A percentile compares a stretch with the other conserved stretches of the same genome.
phyloP scores from a whole-genome alignment of 2,888 invertebrate species.

The Stegophylla sp. region DNA sequence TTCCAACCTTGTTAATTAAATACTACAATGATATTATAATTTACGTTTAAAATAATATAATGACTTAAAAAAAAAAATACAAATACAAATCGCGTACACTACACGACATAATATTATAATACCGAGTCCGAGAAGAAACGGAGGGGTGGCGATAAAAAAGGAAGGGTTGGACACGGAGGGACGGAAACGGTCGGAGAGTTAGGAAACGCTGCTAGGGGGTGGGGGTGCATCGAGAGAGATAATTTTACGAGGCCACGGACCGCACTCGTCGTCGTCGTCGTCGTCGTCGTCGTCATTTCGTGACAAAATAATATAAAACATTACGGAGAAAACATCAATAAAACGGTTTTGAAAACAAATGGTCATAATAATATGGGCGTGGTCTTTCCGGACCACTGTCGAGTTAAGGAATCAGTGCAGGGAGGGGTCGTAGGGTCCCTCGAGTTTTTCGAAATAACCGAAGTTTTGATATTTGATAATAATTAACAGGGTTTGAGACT shows the following conservation, averaged over 20 bases:
- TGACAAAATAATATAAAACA: slow-evolving; percentile 43
- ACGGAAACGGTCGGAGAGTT: too few relatives aligned
- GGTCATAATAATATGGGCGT: slow-evolving; percentile 43
- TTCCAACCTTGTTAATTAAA: too few relatives aligned
- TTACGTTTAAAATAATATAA: background rate
- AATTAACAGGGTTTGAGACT: too few relatives aligned
- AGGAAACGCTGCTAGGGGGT: background rate
- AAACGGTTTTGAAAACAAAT: slow-evolving; percentile 33
- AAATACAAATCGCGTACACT: background rate
- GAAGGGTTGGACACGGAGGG: background rate
- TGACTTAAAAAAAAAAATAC: background rate
- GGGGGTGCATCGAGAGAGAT: background rate
- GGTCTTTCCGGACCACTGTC: slow-evolving; percentile 26
- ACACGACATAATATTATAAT: background rate
- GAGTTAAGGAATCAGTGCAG: too few relatives aligned
- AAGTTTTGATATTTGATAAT: too few relatives aligned
- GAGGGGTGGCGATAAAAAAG: background rate
- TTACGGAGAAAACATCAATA: slow-evolving; percentile 46
- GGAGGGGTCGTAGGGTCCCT: too few relatives aligned
- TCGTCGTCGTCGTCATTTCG: background rate
- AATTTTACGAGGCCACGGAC: slow-evolving; percentile 5
- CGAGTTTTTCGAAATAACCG: too few relatives aligned
- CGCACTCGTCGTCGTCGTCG: background rate
- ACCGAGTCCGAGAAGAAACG: background rate
- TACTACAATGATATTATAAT: too few relatives aligned